Percentiles rank a stretch among this genome's conserved stretches.
phyloP scores from a whole-genome alignment of 2,888 invertebrate species.

The Muscina levida region DNA sequence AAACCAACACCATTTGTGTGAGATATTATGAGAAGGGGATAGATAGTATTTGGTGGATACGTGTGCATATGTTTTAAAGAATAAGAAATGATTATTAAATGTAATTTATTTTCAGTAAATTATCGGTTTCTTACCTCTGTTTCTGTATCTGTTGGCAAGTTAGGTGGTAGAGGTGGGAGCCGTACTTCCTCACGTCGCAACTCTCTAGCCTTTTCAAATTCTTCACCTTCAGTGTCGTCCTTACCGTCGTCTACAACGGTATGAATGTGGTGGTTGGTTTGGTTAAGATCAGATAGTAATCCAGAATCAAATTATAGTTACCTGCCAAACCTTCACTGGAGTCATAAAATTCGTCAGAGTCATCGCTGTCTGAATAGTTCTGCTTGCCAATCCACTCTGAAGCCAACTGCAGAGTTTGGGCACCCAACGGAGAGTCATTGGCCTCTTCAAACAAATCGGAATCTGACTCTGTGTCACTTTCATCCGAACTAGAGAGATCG shows the following conservation, averaged over 20 bases:
- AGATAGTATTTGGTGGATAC: constrained; percentile 48
- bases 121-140: constrained; percentile 84
- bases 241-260: constrained; percentile 81
- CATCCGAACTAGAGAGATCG: constrained; percentile 80
- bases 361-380: constrained; percentile 80
- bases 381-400: constrained; percentile 85
- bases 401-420: constrained; percentile 85
- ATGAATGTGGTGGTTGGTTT: no score
- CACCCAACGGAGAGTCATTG: constrained; percentile 81
- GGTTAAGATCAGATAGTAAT: no score
- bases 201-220: constrained; percentile 84
- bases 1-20: constrained; percentile 74
- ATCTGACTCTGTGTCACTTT: constrained; percentile 84
- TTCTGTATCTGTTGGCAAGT: constrained; percentile 84
- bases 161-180: constrained; percentile 83
- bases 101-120: constrained; percentile 65
- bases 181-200: constrained; percentile 85
- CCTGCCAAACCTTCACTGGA: constrained; percentile 79
- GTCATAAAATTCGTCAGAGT: constrained; percentile 79
- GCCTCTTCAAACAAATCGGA: constrained; percentile 86
- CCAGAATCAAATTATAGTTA: no score
- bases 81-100: constrained; percentile 68
- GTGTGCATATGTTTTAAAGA: constrained; percentile 67
- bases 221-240: constrained; percentile 88
- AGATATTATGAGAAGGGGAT: constrained; percentile 46